Conservation (phyloP, 2,113 vertebrate species). For the Myotis lucifugus region DNA sequence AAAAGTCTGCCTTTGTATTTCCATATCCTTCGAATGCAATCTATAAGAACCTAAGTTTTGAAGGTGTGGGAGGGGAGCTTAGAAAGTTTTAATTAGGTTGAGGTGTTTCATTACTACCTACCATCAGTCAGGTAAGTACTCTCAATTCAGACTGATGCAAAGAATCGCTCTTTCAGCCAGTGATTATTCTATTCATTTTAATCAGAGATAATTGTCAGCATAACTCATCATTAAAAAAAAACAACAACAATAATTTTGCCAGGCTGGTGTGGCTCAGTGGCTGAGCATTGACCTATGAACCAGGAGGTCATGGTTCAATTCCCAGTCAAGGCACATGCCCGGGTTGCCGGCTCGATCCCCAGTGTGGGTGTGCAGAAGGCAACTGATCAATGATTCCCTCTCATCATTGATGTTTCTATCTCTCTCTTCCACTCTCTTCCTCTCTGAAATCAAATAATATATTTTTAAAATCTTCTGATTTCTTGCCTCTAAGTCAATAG, state of each 20-base stretch:
- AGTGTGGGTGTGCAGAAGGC: too few relatives aligned
- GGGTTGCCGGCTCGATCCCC: too few relatives aligned
- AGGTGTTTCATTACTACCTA: conserved; percentile 36
- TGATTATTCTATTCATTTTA: conserved; percentile 56
- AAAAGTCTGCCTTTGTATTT: conserved; percentile 48
- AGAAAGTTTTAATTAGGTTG: conserved; percentile 67
- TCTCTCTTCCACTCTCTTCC: too few relatives aligned
- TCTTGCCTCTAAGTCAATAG: neutral
- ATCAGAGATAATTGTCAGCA: conserved; percentile 19
- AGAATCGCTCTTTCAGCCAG: conserved; percentile 24
- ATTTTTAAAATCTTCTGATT: neutral
- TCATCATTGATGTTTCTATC: too few relatives aligned
- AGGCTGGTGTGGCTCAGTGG: too few relatives aligned
- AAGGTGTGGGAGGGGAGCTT: neutral
- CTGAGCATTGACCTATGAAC: too few relatives aligned
- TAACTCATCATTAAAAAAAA: conserved; percentile 19
- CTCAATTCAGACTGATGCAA: neutral
- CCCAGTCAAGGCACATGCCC: too few relatives aligned
- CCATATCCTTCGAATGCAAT: conserved; percentile 73
- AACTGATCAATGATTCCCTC: too few relatives aligned
- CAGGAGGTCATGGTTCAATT: too few relatives aligned
- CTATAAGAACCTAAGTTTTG: conserved; percentile 29
- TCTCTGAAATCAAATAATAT: too few relatives aligned
- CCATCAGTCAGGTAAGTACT: neutral
- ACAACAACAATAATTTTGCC: too few relatives aligned